phyloP scores from a whole-genome alignment of 1,140 invertebrate genomes.

The Cotesia chilonis region DNA sequence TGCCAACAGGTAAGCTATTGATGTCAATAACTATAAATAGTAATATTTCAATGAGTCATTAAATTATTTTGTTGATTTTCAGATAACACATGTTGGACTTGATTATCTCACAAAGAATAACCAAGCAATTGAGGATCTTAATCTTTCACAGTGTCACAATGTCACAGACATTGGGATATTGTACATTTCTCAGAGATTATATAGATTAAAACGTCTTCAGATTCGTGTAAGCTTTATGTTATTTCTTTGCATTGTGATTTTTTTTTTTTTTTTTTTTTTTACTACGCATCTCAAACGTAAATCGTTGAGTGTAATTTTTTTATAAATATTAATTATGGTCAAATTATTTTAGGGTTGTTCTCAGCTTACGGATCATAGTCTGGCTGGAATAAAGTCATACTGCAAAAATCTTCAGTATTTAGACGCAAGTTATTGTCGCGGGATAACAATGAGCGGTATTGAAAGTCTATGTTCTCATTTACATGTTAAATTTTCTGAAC shows the following conservation, averaged over 20 bases:
- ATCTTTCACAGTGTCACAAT: conserved; percentile 73
- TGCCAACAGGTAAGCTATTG: conserved; percentile 68
- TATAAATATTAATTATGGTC: too few species aligned
- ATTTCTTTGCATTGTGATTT: too few species aligned
- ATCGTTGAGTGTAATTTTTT: too few species aligned
- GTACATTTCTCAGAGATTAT: conserved; percentile 67
- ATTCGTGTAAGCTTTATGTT: conserved; percentile 61
- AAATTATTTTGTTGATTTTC: not conserved
- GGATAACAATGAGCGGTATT: conserved; percentile 61
- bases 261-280: too few species aligned
- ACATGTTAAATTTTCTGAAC: conserved; percentile 41
- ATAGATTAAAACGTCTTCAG: conserved; percentile 71
- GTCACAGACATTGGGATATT: conserved; percentile 73
- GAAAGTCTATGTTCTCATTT: conserved; percentile 44
- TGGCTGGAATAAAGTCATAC: conserved; percentile 68
- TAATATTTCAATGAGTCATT: too few species aligned
- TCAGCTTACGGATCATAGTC: conserved; percentile 71
- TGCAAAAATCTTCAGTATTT: conserved; percentile 69
- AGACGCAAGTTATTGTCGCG: conserved; percentile 70
- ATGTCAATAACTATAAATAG: not conserved
- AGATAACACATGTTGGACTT: conserved; percentile 72
- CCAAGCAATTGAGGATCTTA: conserved; percentile 74
- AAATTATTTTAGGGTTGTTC: conserved; percentile 69
- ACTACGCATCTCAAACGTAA: too few species aligned
- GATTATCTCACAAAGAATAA: conserved; percentile 71